Base-by-base conservation (phyloP, 2,888 invertebrate species). In the Parnassius mnemosyne region DNA sequence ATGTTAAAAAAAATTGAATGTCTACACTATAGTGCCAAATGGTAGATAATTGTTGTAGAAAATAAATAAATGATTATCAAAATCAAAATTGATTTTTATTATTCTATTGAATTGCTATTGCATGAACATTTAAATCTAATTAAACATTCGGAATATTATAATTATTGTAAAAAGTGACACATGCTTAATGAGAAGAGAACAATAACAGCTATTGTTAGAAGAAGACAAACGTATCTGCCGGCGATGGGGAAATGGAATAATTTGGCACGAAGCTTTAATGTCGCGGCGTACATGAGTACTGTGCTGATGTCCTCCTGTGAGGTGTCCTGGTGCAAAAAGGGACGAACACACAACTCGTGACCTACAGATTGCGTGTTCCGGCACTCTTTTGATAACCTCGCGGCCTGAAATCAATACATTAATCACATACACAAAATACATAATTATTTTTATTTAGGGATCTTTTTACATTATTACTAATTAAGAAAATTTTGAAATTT, bases 311-410 rank as follows among this genome's bases (percentile, higher is more conserved):
- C 96, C 70, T 94, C 93, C 57, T 94, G 93, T 0, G 96, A 93
- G 10, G 96, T 95, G 73, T 94, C 94, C 79, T 96, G 95, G 84
- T 96, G 96, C 2, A 96, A 94, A 78, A 95, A 96, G 0, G 96
- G 96, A 1, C 96, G 92, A 12, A 94, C 94, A 59, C 96, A 93
- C 57, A 96, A 93, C 82, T 96, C 95, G 81, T 96, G 96, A 0
- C 97, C 97, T 60, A 95, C 94, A 16, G 92, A 92, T 80, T 94
- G 94, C n/a, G 96, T 93, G 69, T 92, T 92, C 25, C 93, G 92
- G 73, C 96, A 96, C 50, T 95, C 94, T 10, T 93, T 93, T 0
- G 96, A 94, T 65, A 97, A 89, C 59, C 95, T 92, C 0, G 96
- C 95, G 16, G 96, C 96, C 94, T 96, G 83, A 54, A 91, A 90